Base-by-base conservation (phyloP, 2,888 invertebrate genomes). In the Ferrisia virgata region DNA sequence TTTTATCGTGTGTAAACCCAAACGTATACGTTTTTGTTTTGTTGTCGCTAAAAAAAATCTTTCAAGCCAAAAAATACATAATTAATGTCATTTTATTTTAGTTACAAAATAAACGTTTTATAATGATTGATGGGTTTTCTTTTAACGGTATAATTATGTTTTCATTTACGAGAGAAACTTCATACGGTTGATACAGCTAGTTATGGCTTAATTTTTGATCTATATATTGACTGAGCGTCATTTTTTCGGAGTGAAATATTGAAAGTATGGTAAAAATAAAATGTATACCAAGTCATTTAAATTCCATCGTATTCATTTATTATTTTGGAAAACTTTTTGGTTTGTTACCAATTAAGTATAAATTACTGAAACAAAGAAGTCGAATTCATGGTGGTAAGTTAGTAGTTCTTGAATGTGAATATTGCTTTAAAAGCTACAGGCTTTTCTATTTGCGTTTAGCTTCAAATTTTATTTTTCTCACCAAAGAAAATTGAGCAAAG, bases 311-410 rank as follows among this genome's bases (percentile, higher is more conserved):
- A 0, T 85, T 85, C 1, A 84, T 85, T 2, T 85, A 85, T 40
- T 85, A 83, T 43, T 79, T 84, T 6, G 72, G 85, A 18, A 85
- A 85, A 80, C 18, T 85, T 79, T 85, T 85, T 53, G 85, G 85
- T 1, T 83, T 85, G 13, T 76, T 85, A 15, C 85, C 85, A 28
- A 39, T 85, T 6, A 39, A 58, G 18, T 85, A 85, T 39, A 18
- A 9, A 64, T 18, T 13, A 4, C 18, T 31, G 33, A n/a, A 40
- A 13, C 22, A 31, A 80, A 18, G 64, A 22, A n/a, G 22, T 39
- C 13, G 58, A 22, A 43, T 33, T 8, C 13, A 78, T 47, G 9
- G 13, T 64, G 9, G 53, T 84, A 22, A 43, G 69, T 53, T 84
- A n/a, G 33, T 33, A 8, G n/a, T 11, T 25, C 15, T 72, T 25